Conservation (phyloP, 2,797 vertebrate genomes). For the Enteromius argenteus region DNA sequence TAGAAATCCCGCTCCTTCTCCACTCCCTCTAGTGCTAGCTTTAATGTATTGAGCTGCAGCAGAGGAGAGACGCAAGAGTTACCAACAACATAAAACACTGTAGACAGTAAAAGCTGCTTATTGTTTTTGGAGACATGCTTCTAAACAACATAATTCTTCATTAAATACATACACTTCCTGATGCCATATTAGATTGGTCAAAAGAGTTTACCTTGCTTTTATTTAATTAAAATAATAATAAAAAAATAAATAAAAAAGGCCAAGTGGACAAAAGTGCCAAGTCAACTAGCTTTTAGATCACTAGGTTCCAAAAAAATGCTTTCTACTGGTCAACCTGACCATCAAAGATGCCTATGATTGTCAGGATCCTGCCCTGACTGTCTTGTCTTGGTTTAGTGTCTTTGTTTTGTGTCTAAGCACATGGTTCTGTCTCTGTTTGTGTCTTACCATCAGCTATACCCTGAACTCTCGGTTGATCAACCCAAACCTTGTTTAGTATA, state of each 20-base stretch:
- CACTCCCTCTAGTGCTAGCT: slow-evolving; percentile 94
- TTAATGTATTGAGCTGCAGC: slow-evolving; percentile 92
- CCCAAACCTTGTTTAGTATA: no score
- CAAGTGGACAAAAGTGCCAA: neutral
- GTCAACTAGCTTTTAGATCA: neutral
- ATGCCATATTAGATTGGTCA: neutral
- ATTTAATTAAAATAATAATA: neutral
- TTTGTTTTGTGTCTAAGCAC: neutral
- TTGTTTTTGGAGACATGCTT: neutral
- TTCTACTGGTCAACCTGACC: neutral
- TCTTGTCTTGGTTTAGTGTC: neutral
- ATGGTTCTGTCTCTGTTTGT: neutral
- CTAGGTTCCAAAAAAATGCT: neutral
- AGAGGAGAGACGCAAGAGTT: neutral
- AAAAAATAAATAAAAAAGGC: no score
- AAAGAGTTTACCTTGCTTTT: neutral
- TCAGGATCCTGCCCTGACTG: neutral
- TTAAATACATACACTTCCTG: neutral
- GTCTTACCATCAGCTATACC: neutral
- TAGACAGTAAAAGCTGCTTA: neutral
- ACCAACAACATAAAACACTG: neutral
- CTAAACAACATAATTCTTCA: neutral
- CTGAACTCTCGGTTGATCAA: no score
- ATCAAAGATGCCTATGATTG: neutral
- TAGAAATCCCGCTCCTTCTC: slow-evolving; percentile 99